A percentile compares a stretch with the other conserved stretches of the same genome.
phyloP scores from a whole-genome alignment of 2,888 invertebrate genomes.

The Anorthoa munda region DNA sequence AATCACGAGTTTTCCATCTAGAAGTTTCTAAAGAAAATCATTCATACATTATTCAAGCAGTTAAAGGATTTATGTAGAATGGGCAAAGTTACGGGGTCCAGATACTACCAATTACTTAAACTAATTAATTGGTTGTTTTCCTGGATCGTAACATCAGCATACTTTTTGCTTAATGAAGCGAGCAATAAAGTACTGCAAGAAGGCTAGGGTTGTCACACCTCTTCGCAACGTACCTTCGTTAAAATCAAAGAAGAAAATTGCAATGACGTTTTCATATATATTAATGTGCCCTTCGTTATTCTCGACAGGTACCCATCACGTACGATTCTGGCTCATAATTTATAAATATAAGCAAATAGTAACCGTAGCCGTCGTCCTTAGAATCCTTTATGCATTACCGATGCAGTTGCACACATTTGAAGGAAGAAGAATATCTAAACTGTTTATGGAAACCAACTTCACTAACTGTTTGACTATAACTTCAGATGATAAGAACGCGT shows the following conservation, averaged over 20 bases:
- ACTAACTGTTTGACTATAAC: neutral
- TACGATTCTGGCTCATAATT: too few relatives aligned
- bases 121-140: constrained; percentile 88
- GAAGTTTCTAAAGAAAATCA: constrained; percentile 59
- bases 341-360: neutral
- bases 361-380: neutral
- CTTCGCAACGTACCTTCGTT: neutral
- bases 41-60: constrained; percentile 80
- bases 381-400: neutral
- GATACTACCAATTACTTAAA: constrained; percentile 87
- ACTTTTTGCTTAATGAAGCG: constrained; percentile 88
- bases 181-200: constrained; percentile 79
- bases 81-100: constrained; percentile 79
- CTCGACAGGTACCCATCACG: neutral
- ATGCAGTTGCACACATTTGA: too few relatives aligned
- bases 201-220: constrained; percentile 70
- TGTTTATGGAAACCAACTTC: neutral
- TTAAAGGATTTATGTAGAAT: constrained; percentile 83
- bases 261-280: neutral
- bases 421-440: too few relatives aligned
- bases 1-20: constrained; percentile 42
- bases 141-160: constrained; percentile 85
- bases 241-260: neutral
- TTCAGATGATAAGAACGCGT: neutral
- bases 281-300: neutral